Evolutionary conservation across 2,797 vertebrate genomes (phyloP), one percentile per base, ranked within the genome.

Genomic region (Avahi laniger): DNA sequence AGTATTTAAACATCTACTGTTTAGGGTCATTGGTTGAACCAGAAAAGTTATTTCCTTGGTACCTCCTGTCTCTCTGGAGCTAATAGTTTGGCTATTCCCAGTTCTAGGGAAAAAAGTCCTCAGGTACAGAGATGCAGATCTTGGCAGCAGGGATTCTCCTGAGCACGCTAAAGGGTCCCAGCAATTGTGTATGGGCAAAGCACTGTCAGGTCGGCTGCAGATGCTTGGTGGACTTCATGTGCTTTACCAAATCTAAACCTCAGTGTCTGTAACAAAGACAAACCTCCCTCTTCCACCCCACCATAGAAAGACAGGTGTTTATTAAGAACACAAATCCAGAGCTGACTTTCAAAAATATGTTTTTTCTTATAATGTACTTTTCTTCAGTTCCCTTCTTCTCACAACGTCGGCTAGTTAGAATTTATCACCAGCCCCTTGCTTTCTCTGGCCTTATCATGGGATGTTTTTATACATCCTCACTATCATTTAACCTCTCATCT

Each of bases 311-410:
- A 52, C 22, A 69, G 38, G 18, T 6, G 46, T 90, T 83, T 80
- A 78, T 43, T 76, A 73, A 30, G 41, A 90, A 81, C 30, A 93
- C 13, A 78, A 46, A 82, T 72, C n/a, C 43, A 92, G 52, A 72
- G 48, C 15, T 28, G 50, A 72, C 28, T 92, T 85, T 57, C 38
- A 30, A 81, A 91, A 73, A 52, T 14, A 57, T 8, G 3, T 26
- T 67, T 89, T 72, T 35, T 91, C 24, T 14, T 79, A 30, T 4
- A 59, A 65, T 11, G 35, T 76, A 26, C 26, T 93, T 67, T 0
- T 91, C 50, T 86, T 91, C 28, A 28, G 28, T 69, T 7, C 10
- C 30, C 59, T 76, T 81, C 69, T 70, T 38, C 93, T 65, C 11
- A 79, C 9, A 75, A 4, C 0, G 1, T 2, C 85, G 30, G 33